Conservation (phyloP, 2,888 invertebrate genomes). For the Acrobeloides nanus region DNA sequence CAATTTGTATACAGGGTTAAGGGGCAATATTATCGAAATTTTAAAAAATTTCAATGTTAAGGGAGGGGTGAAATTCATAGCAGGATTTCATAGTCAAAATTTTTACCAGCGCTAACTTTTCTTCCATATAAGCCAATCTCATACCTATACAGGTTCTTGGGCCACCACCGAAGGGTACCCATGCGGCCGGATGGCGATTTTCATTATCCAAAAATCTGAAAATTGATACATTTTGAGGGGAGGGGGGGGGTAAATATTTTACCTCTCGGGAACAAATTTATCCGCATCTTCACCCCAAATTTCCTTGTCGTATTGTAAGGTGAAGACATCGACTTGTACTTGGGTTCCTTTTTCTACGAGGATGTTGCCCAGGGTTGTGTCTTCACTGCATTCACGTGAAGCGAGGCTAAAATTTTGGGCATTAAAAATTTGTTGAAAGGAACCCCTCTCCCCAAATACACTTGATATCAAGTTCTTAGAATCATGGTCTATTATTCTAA, state of each 20-base stretch:
- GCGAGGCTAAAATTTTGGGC: constrained; percentile 25
- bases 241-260: background rate
- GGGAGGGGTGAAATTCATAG: no score
- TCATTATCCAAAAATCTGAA: background rate
- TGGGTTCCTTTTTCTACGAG: constrained; percentile 30
- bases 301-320: constrained; percentile 31
- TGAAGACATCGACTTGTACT: constrained; percentile 32
- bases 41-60: no score
- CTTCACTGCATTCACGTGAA: constrained; percentile 28
- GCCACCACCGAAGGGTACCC: constrained; percentile 25
- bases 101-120: constrained; percentile 36
- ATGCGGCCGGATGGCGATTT: constrained; percentile 4
- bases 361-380: constrained; percentile 31
- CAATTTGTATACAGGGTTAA: no score
- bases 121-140: constrained; percentile 32
- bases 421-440: background rate
- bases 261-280: constrained; percentile 39
- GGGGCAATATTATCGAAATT: no score
- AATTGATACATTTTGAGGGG: background rate
- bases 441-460: no score
- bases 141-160: constrained; percentile 35
- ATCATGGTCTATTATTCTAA: no score
- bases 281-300: constrained; percentile 41
- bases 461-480: no score
- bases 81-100: no score